These are phyloP conservation scores for Cephus sareptanus DNA, from an alignment of 2,888 invertebrate genomes.

Conservation along the genomic window DNA sequence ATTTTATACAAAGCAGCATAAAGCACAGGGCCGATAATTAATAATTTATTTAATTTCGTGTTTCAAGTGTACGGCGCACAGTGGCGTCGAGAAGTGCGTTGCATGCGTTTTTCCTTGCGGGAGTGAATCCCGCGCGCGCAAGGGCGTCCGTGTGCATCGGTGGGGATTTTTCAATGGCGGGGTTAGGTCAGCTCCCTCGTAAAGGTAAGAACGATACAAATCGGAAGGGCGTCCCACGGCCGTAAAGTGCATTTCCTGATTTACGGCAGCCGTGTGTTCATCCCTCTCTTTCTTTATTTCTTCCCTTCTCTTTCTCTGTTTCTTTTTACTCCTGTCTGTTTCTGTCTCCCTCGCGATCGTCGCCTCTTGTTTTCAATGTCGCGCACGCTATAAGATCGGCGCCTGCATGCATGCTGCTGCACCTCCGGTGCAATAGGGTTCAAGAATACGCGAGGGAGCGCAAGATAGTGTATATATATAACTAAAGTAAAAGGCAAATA, in stretches of 20 bases:
- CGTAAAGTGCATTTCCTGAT: background rate
- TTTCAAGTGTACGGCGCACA: background rate
- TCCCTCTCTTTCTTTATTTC: constrained; percentile 11
- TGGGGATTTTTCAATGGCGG: background rate
- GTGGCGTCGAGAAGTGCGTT: background rate
- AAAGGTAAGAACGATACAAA: background rate
- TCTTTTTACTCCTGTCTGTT: background rate
- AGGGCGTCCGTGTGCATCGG: background rate
- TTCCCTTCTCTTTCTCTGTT: constrained; percentile 6
- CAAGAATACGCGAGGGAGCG: background rate
- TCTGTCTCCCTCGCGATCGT: background rate
- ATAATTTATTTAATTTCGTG: background rate
- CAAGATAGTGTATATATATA: background rate
- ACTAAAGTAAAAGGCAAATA: background rate
- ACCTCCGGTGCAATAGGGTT: background rate
- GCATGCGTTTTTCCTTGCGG: constrained; percentile 1
- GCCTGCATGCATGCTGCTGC: background rate
- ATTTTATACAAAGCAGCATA: background rate
- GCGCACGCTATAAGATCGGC: background rate
- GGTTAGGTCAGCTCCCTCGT: background rate
- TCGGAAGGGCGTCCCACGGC: background rate
- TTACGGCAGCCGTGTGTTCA: background rate
- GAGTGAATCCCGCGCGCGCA: background rate
- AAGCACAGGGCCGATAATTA: background rate
- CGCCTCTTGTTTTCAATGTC: background rate